phyloP scores from a whole-genome alignment of 1,140 invertebrate species.

The Eriosoma lanigerum region DNA sequence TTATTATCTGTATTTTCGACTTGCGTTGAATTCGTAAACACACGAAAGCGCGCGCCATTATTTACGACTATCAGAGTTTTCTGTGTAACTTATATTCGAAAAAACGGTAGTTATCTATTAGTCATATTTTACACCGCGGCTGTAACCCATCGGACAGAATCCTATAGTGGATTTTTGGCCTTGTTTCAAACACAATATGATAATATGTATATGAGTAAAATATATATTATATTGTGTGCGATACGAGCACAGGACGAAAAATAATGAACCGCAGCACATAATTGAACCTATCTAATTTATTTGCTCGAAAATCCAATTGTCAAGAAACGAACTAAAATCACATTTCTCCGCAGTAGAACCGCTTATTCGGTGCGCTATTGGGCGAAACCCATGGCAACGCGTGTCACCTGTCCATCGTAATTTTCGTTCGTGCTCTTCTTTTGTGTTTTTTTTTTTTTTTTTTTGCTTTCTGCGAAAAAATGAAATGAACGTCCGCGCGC shows the following conservation, averaged over 20 bases:
- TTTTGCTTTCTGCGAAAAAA: background rate
- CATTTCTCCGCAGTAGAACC: too few relatives aligned
- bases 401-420: background rate
- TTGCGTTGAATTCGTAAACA: too few relatives aligned
- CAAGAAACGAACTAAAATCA: background rate
- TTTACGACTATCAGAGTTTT: too few relatives aligned
- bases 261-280: background rate
- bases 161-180: background rate
- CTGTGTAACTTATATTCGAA: too few relatives aligned
- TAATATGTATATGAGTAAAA: too few relatives aligned
- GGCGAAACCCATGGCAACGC: constrained; percentile 5
- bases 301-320: too few relatives aligned
- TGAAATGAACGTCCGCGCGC: background rate
- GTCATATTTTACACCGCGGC: background rate
- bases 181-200: background rate
- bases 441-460: background rate
- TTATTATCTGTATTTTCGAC: too few relatives aligned
- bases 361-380: background rate
- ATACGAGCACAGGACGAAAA: background rate
- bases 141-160: background rate
- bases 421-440: background rate
- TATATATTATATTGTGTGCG: background rate
- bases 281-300: background rate
- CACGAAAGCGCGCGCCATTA: too few relatives aligned
- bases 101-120: background rate